Base-by-base conservation (phyloP, 2,113 vertebrate genomes). In the Calidris pugnax region DNA sequence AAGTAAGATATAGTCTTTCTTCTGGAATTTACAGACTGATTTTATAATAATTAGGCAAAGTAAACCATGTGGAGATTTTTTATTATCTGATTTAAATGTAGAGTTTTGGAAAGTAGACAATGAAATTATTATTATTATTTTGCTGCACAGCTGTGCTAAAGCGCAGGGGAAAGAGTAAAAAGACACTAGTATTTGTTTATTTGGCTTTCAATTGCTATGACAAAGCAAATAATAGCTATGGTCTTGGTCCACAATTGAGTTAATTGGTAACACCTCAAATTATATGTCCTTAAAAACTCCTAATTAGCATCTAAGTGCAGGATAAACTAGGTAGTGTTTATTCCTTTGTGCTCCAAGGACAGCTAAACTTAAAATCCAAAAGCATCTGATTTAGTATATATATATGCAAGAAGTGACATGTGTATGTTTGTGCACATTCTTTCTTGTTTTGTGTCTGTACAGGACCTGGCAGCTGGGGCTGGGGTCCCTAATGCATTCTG, bases 51-150 rank as follows among this genome's bases (percentile, higher is more conserved):
- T 95, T 94, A 96, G 64, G 82, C 90, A 88, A 87, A 93, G 74
- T 94, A 96, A 91, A 91, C 62, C 90, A 82, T 56, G 67, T 89
- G 82, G 86, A 94, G 78, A 79, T 71, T 86, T 89, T 95, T 95
- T 95, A 95, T 41, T 23, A 97, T 97, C 96, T 90, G 75, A 78
- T 93, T 86, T 97, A 97, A 95, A 93, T 64, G 63, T 95, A 91
- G 95, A 96, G 93, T 94, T 97, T 94, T 94, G 98, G 93, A 92
- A 96, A 97, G 87, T 23, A 98, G 95, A 96, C 45, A 97, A 97
- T 95, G 87, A 95, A 98, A 97, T 97, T 97, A 96, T 97, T 97
- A 96, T 97, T 97, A 96, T 92, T 97, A 97, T 97, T 97, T 90
- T 94, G 92, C 75, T 81, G 63, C 94, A 97, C 98, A 97, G 97